Percentiles rank a stretch among this genome's conserved stretches.
These are phyloP conservation scores for Apaloderma vittatum DNA, from an alignment of 2,113 vertebrate genomes.

Conservation along the genomic window DNA sequence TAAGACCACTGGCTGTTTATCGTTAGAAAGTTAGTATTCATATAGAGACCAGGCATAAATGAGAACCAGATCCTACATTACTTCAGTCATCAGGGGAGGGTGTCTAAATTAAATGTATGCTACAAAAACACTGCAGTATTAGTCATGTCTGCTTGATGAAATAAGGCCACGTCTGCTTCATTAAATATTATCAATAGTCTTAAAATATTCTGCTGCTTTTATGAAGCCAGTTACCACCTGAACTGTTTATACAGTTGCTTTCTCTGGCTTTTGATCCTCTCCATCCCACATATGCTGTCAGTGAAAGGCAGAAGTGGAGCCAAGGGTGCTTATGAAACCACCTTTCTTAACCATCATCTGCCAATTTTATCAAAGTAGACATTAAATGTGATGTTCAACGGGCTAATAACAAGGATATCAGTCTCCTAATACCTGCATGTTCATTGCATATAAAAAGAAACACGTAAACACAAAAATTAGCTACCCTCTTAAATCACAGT, in stretches of 20 bases:
- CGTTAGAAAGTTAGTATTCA: constrained; percentile 5
- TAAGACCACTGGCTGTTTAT: constrained; percentile 14
- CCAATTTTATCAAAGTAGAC: not conserved
- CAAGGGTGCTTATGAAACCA: not conserved
- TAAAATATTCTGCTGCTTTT: constrained; percentile 38
- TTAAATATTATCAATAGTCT: constrained; percentile 50
- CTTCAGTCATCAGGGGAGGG: not conserved
- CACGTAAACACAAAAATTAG: not conserved
- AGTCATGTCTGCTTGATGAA: constrained; percentile 36
- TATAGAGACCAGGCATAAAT: constrained; percentile 39
- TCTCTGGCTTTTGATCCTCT: not conserved
- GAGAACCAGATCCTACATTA: constrained; percentile 23
- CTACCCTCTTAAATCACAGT: not conserved
- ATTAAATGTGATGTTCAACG: not conserved
- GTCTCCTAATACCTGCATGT: not conserved
- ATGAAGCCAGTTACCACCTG: constrained; percentile 32
- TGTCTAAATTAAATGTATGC: constrained; percentile 17
- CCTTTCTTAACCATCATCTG: not conserved
- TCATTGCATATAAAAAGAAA: not conserved
- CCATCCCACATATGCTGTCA: not conserved
- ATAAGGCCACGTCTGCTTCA: not conserved
- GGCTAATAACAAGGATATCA: not conserved
- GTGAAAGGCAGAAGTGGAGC: not conserved
- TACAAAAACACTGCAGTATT: constrained; percentile 33
- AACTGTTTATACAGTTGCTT: constrained; percentile 8